A percentile compares a stretch with the other conserved stretches of the same genome.
Evolutionary conservation across 1,140 invertebrate species (phyloP).

Genomic region (Chlorops oryzae): DNA sequence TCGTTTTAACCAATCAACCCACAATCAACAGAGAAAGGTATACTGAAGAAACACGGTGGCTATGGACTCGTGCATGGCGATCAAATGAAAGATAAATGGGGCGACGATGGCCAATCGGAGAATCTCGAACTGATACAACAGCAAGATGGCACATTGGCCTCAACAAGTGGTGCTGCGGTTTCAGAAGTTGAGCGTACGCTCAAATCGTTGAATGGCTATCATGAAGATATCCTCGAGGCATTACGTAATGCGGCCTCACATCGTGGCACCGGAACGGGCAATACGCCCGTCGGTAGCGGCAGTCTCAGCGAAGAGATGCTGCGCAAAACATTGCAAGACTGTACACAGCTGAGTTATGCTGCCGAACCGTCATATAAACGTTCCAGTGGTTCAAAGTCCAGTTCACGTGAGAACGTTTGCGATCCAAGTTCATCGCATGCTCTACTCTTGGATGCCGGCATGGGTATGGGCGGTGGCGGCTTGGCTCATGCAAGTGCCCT

Average conservation of each 20-base stretch:
- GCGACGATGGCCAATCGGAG: slow-evolving; percentile 66
- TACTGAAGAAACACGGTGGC: slow-evolving; percentile 77
- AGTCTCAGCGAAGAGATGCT: slow-evolving; percentile 58
- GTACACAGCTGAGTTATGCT: slow-evolving; percentile 51
- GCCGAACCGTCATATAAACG: slow-evolving; percentile 58
- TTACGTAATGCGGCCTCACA: slow-evolving; percentile 71
- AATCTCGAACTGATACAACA: slow-evolving; percentile 64
- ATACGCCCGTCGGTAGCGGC: slow-evolving; percentile 56
- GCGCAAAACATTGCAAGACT: slow-evolving; percentile 61
- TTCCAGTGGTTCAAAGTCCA: slow-evolving; percentile 52
- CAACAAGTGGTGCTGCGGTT: slow-evolving; percentile 54
- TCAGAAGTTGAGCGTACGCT: slow-evolving; percentile 75
- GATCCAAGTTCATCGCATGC: slow-evolving; percentile 51
- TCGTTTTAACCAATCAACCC: no score
- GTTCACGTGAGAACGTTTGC: slow-evolving; percentile 58
- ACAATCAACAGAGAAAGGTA: slow-evolving; percentile 78
- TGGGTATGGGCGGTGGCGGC: slow-evolving; percentile 20
- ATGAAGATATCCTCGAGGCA: slow-evolving; percentile 85
- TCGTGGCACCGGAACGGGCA: slow-evolving; percentile 54
- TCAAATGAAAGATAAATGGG: slow-evolving; percentile 60
- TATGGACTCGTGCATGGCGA: slow-evolving; percentile 66
- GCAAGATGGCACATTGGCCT: slow-evolving; percentile 58
- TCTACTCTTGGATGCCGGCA: slow-evolving; percentile 41
- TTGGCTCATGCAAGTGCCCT: slow-evolving; percentile 28
- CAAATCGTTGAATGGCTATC: slow-evolving; percentile 85